Evolutionary conservation across 1,140 invertebrate genomes (phyloP), one percentile per base, ranked within the genome.

Genomic region (Scylla paramamosain): DNA sequence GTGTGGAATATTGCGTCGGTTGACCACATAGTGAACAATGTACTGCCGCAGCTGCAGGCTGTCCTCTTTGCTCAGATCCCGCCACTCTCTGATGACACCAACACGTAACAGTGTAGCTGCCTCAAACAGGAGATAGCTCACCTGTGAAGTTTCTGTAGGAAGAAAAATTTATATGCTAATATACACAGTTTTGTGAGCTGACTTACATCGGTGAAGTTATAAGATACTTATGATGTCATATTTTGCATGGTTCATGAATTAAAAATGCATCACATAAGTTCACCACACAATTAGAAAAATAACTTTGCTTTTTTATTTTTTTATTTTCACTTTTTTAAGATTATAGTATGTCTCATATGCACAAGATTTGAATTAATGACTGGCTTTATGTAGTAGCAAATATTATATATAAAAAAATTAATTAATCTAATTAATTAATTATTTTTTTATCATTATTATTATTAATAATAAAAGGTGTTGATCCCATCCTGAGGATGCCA

Each of bases 81-180:
- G 97, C 98, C 98, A 99, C 97, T 99, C 98, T 97, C 98, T 97
- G 89, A 99, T 98, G 10, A 99, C 97, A 45, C 98, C 98, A 96
- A 98, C 97, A 97, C 99, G 99, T 93, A 99, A 97, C n/a, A 99
- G 97, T 93, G 98, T 98, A 8, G 98, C 98, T 95, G 98, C 98
- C 97, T 99, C 98, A 97, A 99, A 99, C 88, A 99, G 96, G 8
- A 99, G 98, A 97, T 98, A 98, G 96, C 98, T 98, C 95, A 98
- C 98, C 92, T 97, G 97, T 95, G 98, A 98, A 77, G 97, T 98
- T 97, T 99, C 98, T 98, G 96, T 48, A 96, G 96, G 96, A 90
- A 86, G 28, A 88, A 28, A 28, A 77, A 90, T 39, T 29, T 16
- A 82, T 96, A 31, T 83, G 48, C 10, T 93, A 86, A 2, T 39